Evolutionary conservation across 1,140 invertebrate species (phyloP).

Genomic region (Arctopsyche grandis): DNA sequence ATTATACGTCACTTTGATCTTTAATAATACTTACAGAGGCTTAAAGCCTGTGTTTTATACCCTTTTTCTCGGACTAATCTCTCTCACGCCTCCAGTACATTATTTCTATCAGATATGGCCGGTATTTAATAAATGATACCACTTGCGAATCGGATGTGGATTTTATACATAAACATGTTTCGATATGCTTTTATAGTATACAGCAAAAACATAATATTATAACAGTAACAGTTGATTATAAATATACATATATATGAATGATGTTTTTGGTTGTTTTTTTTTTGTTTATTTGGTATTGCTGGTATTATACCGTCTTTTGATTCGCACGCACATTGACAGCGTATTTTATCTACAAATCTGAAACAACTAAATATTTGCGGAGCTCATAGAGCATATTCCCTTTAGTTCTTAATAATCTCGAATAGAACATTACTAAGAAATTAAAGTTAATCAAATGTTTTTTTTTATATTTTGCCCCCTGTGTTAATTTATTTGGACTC

Average conservation of each 20-base stretch:
- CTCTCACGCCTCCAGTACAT: slow-evolving; percentile 26
- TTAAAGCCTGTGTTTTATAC: neutral
- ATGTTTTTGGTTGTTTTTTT: neutral
- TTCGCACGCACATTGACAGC: no score
- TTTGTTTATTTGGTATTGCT: neutral
- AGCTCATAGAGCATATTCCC: no score
- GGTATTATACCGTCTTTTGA: neutral
- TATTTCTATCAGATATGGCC: slow-evolving; percentile 8
- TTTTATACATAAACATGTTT: slow-evolving; percentile 34
- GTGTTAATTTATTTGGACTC: no score
- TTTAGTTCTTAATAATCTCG: no score
- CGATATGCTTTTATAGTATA: slow-evolving; percentile 24
- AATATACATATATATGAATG: neutral
- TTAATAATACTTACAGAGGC: no score
- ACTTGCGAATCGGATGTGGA: slow-evolving; percentile 33
- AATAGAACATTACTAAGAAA: no score
- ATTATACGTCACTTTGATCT: no score
- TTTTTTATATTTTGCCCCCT: no score
- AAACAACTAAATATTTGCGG: no score
- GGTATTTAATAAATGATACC: slow-evolving; percentile 32
- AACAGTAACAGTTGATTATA: neutral
- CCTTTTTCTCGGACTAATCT: slow-evolving; percentile 29
- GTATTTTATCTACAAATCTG: no score
- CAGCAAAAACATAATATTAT: neutral
- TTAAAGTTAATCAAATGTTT: no score